Evolutionary conservation across 1,140 invertebrate species (phyloP), one percentile per base, ranked within the genome.

Genomic region (Ectropis grisescens): DNA sequence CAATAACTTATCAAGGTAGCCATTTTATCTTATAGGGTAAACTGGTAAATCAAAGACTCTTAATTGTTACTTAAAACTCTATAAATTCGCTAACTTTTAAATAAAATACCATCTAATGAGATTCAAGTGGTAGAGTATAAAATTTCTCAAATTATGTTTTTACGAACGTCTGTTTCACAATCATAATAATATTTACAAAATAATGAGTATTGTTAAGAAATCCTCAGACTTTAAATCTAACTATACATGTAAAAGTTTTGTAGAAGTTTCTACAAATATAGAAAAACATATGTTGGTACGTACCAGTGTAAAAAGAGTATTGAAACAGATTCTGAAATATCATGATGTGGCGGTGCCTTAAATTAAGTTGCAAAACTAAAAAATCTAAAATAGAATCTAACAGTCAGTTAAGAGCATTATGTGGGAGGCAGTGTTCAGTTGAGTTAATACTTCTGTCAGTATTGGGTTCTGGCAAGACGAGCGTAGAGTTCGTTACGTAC

Each of bases 51-150:
- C 62, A 62, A 65, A 50, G 43, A 58, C 10, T 58, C 55, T 66
- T 75, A 74, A 49, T 47, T 48, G 28, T 35, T 57, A 53, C 54
- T 66, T 68, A 69, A 45, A 55, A 66, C 53, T 51, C 68, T 80
- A 78, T 78, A 81, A 81, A 81, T 78, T 81, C 72, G 72, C 72
- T 81, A 80, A 70, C 52, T 54, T 66, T 69, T 74, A 60, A 61
- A 19, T 19, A 26, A 74, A 67, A 78, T 81, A 80, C 55, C 68
- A 65, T 72, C 75, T 81, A 81, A 78, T 81, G 75, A 81, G 75
- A 81, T 81, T 71, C 75, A 74, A 76, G 58, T 69, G 70, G 58
- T 67, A 68, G 62, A 68, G 61, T 61, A 67, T 59, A 64, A 68
- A 53, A 65, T 45, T 58, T 64, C 52, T 57, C 65, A 68, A 65